These are phyloP conservation scores for Eptesicus fuscus DNA, from an alignment of 2,113 vertebrate species.

Conservation along the genomic window DNA sequence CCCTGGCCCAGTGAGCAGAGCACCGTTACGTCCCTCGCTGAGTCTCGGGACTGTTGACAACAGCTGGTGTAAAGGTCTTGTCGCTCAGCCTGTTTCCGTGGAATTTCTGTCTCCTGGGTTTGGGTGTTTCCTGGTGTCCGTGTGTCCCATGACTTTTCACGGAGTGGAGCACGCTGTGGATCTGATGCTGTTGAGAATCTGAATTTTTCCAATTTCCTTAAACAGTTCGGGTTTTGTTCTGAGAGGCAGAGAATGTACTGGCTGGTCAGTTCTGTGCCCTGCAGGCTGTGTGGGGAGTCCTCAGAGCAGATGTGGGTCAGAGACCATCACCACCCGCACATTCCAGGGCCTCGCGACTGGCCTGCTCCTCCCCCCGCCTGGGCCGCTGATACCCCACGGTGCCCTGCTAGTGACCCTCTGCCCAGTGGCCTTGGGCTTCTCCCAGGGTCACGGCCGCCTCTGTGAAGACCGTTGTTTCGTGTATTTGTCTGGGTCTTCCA, in stretches of 20 bases:
- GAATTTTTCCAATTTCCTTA: neutral
- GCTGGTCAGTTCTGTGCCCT: neutral
- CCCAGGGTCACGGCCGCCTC: rapidly evolving
- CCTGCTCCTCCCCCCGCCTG: no score
- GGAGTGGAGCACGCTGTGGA: neutral
- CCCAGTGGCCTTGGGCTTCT: rapidly evolving
- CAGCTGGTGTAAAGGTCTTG: neutral
- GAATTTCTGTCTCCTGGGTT: neutral
- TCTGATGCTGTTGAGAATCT: neutral
- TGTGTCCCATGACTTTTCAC: neutral
- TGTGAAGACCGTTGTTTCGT: neutral
- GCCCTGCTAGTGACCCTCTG: no score
- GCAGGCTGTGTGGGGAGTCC: no score
- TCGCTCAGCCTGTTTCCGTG: rapidly evolving
- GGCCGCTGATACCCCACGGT: no score
- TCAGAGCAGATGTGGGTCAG: no score
- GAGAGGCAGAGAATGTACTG: no score
- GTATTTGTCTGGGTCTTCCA: neutral
- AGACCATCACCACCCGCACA: no score
- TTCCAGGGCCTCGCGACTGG: no score
- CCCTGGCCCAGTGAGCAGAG: neutral
- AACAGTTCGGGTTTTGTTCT: neutral
- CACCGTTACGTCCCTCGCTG: neutral
- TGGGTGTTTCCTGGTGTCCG: neutral
- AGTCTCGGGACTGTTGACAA: rapidly evolving